Evolutionary conservation across 2,888 invertebrate genomes (phyloP), one percentile per base, ranked within the genome.

Genomic region (Scrobipalpa costella): DNA sequence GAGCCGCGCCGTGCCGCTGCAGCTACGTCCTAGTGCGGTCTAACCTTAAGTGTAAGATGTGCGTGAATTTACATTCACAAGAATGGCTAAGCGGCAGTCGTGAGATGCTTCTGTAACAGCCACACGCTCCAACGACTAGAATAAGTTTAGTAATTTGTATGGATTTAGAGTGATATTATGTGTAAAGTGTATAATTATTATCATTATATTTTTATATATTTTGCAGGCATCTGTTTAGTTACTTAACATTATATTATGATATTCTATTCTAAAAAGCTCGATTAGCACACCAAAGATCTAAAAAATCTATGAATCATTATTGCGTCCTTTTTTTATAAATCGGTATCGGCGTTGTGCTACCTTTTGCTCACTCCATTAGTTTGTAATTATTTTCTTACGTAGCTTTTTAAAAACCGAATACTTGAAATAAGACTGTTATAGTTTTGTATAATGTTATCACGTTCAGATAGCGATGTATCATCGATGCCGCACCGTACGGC

Each of bases 151-250:
- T 79, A 76, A 75, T 80, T 77, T 79, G 72, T 76, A 77, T 74
- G 73, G 75, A 79, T 78, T 80, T 80, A 81, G 69, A 74, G 85
- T 86, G 87, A 86, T 87, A 87, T 86, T 87, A 86, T 76, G 76
- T 83, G 77, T 85, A 84, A 79, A 83, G 76, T 78, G 78, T 78
- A 74, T 74, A 74, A 66, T 71, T 69, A 67, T 75, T 74, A 73
- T 27, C 27, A 27, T 27, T 74, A 70, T 76, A 77, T 74, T 68
- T 69, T 64, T 63, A 63, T 68, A 67, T 68, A 66, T 66, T 63
- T 61, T 66, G 6, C 62, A 50, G 65, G 62, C 63, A 61, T 62
- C 66, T 68, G 64, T 64, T 21, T 50, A 60, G 60, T 40, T 59
- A 62, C 62, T 65, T 67, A 66, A 65, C 65, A 63, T 27, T 27